Conservation (phyloP, 2,888 invertebrate genomes). For the Dryobotodes eremita region DNA sequence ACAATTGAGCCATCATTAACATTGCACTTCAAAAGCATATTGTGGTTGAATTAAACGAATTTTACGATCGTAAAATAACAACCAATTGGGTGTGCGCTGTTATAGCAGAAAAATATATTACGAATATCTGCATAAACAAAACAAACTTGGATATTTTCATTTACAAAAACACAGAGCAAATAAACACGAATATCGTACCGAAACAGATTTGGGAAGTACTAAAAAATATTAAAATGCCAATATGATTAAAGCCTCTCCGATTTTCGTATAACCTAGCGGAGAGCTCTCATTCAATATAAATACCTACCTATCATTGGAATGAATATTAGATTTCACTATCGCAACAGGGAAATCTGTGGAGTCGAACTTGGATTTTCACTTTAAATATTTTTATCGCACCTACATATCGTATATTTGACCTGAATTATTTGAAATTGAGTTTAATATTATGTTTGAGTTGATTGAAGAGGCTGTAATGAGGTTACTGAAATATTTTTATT, state of each 20-base stretch:
- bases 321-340: conserved; percentile 86
- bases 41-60: not conserved
- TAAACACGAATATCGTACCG: conserved; percentile 40
- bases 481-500: not conserved
- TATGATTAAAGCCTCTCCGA: conserved; percentile 75
- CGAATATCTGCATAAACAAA: conserved; percentile 30
- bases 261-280: conserved; percentile 72
- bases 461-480: not conserved
- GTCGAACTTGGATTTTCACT: conserved; percentile 52
- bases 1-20: not conserved
- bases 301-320: conserved; percentile 83
- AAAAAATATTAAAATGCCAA: conserved; percentile 68
- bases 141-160: conserved; percentile 37
- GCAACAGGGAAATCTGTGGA: conserved; percentile 75
- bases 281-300: conserved; percentile 80
- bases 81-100: not conserved
- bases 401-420: not conserved
- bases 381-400: conserved; percentile 35
- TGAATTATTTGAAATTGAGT: conserved; percentile 5
- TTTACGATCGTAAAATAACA: no score
- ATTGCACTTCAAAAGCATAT: conserved; percentile 23
- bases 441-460: not conserved
- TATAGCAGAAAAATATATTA: conserved; percentile 1
- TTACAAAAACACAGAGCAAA: conserved; percentile 34
- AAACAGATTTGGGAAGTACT: conserved; percentile 48